Conservation (phyloP, 2,113 vertebrate genomes). For the Monopterus albus region DNA sequence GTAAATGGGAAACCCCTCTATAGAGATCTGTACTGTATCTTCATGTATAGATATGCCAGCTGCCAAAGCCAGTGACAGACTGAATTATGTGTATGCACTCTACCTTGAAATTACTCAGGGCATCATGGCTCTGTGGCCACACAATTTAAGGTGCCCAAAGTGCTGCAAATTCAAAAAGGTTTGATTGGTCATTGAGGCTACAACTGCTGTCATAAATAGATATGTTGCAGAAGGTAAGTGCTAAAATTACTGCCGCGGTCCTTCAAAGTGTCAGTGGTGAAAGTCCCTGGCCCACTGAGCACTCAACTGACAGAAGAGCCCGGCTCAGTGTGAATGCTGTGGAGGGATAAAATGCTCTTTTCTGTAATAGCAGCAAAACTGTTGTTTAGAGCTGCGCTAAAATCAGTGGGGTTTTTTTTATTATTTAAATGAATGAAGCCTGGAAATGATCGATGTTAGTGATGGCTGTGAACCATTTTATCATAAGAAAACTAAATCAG, state of each 20-base stretch:
- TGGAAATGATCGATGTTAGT: conserved; percentile 50
- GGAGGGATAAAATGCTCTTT: not conserved
- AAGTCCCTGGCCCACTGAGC: conserved; percentile 5
- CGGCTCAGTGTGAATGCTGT: not conserved
- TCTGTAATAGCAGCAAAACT: not conserved
- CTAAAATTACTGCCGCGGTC: conserved; percentile 11
- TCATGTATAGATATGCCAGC: not conserved
- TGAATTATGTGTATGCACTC: not conserved
- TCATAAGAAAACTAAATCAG: conserved; percentile 5
- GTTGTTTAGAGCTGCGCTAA: not conserved
- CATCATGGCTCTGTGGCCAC: not conserved
- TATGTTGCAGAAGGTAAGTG: not conserved
- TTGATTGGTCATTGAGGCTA: conserved; percentile 26
- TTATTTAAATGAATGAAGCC: conserved; percentile 41
- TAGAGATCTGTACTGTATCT: not conserved
- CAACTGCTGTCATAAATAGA: conserved; percentile 11
- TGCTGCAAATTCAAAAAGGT: conserved; percentile 19
- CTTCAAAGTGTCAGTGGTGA: not conserved
- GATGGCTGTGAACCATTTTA: conserved; percentile 61
- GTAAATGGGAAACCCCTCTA: not conserved
- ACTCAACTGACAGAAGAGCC: not conserved
- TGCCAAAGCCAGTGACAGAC: not conserved
- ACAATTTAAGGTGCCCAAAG: conserved; percentile 8
- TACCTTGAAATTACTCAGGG: not conserved
- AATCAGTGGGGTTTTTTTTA: not conserved